Conservation (phyloP, 2,888 invertebrate species). For the Melieria picta region DNA sequence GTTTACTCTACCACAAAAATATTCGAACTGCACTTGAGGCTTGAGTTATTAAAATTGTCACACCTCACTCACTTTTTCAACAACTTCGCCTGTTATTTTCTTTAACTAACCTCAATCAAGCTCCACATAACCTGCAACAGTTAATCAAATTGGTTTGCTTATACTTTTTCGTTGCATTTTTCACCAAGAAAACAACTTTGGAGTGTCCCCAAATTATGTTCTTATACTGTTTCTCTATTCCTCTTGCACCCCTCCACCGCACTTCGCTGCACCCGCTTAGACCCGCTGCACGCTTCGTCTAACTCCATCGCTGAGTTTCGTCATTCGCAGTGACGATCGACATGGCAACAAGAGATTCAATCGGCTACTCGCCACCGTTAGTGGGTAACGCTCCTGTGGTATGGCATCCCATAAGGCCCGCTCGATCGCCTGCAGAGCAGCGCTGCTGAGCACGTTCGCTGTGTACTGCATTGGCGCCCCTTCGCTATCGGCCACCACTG, state of each 20-base stretch:
- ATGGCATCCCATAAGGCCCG: slow-evolving; percentile 71
- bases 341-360: slow-evolving; percentile 66
- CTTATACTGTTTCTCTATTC: not conserved
- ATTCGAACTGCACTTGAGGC: no score
- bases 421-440: slow-evolving; percentile 72
- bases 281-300: slow-evolving; percentile 50
- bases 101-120: no score
- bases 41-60: no score
- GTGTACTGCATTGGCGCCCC: slow-evolving; percentile 74
- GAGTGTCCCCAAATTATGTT: slow-evolving; percentile 35
- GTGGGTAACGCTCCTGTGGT: slow-evolving; percentile 68
- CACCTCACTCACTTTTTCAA: no score
- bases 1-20: no score
- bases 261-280: slow-evolving; percentile 26
- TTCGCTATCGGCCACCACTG: slow-evolving; percentile 65
- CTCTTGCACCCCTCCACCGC: not conserved
- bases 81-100: no score
- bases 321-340: slow-evolving; percentile 63
- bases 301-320: slow-evolving; percentile 36
- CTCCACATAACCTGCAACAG: no score
- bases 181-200: slow-evolving; percentile 26
- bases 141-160: slow-evolving; percentile 9
- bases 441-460: slow-evolving; percentile 72
- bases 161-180: slow-evolving; percentile 3
- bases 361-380: slow-evolving; percentile 62